These are phyloP conservation scores for Sebastes minor DNA, from an alignment of 2,797 vertebrate species.

Conservation along the genomic window DNA sequence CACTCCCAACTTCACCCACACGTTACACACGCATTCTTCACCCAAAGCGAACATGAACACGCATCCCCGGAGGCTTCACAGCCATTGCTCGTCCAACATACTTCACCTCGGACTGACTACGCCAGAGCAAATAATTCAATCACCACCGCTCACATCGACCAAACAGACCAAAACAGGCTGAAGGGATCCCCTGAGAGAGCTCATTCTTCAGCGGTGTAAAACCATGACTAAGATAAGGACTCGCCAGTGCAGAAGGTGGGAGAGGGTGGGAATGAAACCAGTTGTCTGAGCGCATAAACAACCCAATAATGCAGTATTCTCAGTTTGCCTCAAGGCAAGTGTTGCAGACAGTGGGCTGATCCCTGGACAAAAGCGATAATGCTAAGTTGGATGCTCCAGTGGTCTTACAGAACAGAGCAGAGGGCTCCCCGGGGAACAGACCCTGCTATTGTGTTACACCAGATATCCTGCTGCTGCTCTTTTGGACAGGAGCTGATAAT, in stretches of 20 bases:
- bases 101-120: constrained; percentile 37
- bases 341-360: constrained; percentile 20
- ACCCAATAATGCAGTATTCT: constrained; percentile 12
- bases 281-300: constrained; percentile 42
- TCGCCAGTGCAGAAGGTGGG: constrained; percentile 23
- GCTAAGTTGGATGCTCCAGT: constrained; percentile 51
- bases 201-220: constrained; percentile 56
- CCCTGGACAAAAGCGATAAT: constrained; percentile 27
- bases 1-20: constrained; percentile 57
- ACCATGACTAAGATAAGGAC: constrained; percentile 66
- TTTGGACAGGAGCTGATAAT: constrained; percentile 72
- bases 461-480: constrained; percentile 76
- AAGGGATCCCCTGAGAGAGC: constrained; percentile 51
- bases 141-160: constrained; percentile 44
- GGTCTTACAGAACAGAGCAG: constrained; percentile 28
- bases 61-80: constrained; percentile 39
- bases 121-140: constrained; percentile 68
- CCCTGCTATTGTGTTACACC: constrained; percentile 78
- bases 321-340: constrained; percentile 15
- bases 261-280: constrained; percentile 42
- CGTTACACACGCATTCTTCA: constrained; percentile 58
- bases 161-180: constrained; percentile 35
- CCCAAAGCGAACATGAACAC: constrained; percentile 39
- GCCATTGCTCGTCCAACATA: constrained; percentile 50
- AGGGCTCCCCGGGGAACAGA: constrained; percentile 55